These are phyloP conservation scores for Leptopilina boulardi DNA, from an alignment of 1,140 invertebrate genomes.

Conservation along the genomic window DNA sequence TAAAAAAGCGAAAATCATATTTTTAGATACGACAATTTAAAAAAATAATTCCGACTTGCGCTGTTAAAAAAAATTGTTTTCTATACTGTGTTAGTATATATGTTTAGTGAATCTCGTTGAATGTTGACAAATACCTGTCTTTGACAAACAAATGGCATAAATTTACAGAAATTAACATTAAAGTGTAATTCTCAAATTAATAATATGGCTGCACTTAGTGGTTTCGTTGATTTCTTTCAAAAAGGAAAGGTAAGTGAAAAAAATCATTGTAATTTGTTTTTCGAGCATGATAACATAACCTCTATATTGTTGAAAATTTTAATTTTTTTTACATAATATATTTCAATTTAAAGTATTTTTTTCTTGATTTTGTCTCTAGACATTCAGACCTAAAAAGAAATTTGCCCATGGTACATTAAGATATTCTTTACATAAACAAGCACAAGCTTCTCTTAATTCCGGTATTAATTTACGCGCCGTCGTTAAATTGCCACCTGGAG, in stretches of 20 bases:
- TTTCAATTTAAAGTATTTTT: conserved; percentile 33
- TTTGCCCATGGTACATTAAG: conserved; percentile 93
- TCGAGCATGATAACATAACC: conserved; percentile 14
- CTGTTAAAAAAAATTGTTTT: background rate
- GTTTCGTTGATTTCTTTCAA: conserved; percentile 88
- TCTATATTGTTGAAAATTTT: conserved; percentile 34
- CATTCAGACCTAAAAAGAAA: conserved; percentile 92
- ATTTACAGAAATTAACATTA: background rate
- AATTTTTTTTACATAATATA: conserved; percentile 31
- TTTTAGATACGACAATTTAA: background rate
- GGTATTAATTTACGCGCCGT: conserved; percentile 92
- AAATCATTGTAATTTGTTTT: conserved; percentile 5
- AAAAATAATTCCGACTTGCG: background rate
- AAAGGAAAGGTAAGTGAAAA: conserved; percentile 86
- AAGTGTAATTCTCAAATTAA: background rate
- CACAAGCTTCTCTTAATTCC: conserved; percentile 94
- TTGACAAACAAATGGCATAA: background rate
- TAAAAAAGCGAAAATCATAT: background rate
- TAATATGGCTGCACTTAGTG: conserved; percentile 75
- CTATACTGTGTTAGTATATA: no score
- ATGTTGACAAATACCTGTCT: background rate
- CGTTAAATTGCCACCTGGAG: conserved; percentile 90
- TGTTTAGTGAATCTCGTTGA: background rate
- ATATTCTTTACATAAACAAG: conserved; percentile 95
- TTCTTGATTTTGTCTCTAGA: conserved; percentile 77